Base-by-base conservation (phyloP, 2,888 invertebrate genomes). In the Tuberolachnus salignus region DNA sequence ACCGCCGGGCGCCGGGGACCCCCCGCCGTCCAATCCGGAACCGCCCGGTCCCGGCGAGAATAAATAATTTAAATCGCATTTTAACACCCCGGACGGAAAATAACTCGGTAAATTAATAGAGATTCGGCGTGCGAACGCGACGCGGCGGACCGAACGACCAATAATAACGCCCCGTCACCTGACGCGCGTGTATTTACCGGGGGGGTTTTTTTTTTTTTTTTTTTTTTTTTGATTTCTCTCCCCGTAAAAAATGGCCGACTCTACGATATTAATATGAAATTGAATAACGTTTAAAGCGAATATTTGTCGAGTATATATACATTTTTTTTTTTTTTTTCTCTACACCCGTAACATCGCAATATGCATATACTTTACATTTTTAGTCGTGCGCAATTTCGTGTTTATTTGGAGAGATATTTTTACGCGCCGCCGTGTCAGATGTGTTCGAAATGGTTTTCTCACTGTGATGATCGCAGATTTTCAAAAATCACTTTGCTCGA, bases 1-100 rank as follows among this genome's bases (percentile, higher is more conserved):
- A 59, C 21, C 19, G 34, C 34, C 6, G 3, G n/a, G 34, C 34
- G 34, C 34, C 34, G 34, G 3, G 10, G 6, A 11, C 49, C 44
- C 59, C 57, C 49, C 49, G 34, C 21, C 14, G 26, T 49, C 72
- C 59, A 61, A 61, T 61, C 72, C 59, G 16, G 61, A 61, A 64
- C 57, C 55, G 55, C 57, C 66, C 66, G 53, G 66, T 66, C 64
- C 42, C 64, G 53, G 74, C 64, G 44, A 74, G 64, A 74, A 64
- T 74, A 74, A 74, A 64, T 74, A 53, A 63, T 55, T 64, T 64
- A 53, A 64, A 74, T 64, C 21, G 51, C 6, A 34, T 34, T 4
- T n/a, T 66, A 64, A 55, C 23, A 53, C 49, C 16, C 73, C 63
- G 51, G 21, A 23, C 57, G 70, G 57, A 57, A 71, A 71, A 71